A percentile compares a stretch with the other conserved stretches of the same genome.
phyloP scores from a whole-genome alignment of 2,888 invertebrate species.

The Augiades crinisus region DNA sequence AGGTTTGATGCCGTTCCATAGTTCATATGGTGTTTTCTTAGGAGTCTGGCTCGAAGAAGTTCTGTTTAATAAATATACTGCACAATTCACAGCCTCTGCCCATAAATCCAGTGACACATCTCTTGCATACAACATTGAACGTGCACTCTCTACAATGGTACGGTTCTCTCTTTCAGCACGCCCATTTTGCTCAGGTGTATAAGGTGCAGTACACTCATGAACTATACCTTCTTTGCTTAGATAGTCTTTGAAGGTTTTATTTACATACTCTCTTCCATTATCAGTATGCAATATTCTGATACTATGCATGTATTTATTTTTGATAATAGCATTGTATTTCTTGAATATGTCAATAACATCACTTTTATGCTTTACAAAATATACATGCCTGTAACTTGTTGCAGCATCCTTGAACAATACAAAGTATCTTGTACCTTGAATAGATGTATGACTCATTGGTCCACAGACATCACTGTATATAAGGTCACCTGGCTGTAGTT shows the following conservation, averaged over 20 bases:
- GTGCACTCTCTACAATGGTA: background rate
- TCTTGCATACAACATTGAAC: conserved; percentile 3
- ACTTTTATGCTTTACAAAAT: conserved; percentile 36
- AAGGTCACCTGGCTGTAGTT: conserved; percentile 33
- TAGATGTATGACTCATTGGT: conserved; percentile 31
- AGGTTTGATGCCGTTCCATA: conserved; percentile 19
- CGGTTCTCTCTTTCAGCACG: conserved; percentile 4
- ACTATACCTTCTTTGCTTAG: conserved; percentile 30
- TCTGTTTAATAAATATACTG: conserved; percentile 4
- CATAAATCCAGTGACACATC: background rate
- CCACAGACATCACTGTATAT: conserved; percentile 38
- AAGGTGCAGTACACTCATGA: conserved; percentile 12
- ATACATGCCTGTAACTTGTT: conserved; percentile 37
- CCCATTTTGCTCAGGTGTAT: conserved; percentile 33
- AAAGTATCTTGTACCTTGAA: conserved; percentile 36
- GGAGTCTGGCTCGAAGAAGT: background rate
- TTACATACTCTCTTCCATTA: conserved; percentile 36
- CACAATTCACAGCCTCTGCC: conserved; percentile 9
- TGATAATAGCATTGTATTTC: conserved; percentile 33
- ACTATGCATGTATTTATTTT: conserved; percentile 34
- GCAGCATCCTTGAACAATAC: conserved; percentile 38
- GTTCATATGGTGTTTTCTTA: background rate
- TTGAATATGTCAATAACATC: conserved; percentile 36
- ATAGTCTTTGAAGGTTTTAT: conserved; percentile 32
- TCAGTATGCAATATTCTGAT: conserved; percentile 36